phyloP scores from a whole-genome alignment of 2,888 invertebrate genomes.

The Heliothis peltigera region DNA sequence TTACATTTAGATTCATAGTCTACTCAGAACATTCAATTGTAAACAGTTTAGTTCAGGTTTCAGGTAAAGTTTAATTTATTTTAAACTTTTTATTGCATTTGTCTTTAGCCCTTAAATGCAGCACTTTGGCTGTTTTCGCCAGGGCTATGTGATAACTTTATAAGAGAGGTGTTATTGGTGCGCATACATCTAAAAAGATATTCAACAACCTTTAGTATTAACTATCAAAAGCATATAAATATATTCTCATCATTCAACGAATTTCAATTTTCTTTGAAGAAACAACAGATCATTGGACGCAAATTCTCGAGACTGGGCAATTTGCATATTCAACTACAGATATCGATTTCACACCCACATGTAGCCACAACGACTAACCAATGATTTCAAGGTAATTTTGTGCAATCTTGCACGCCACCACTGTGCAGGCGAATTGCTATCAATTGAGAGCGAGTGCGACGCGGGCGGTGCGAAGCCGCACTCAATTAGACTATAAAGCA shows the following conservation, averaged over 20 bases:
- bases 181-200: too few species aligned
- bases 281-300: not conserved
- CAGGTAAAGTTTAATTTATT: not conserved
- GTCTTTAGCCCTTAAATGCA: too few species aligned
- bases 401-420: conserved; percentile 43
- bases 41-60: not conserved
- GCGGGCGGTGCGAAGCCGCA: conserved; percentile 28
- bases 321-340: not conserved
- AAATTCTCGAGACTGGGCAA: not conserved
- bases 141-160: too few species aligned
- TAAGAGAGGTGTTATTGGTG: too few species aligned
- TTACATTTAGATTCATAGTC: conserved; percentile 2
- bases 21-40: not conserved
- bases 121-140: too few species aligned
- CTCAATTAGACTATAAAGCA: conserved; percentile 52
- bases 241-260: not conserved
- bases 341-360: not conserved
- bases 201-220: too few species aligned
- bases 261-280: not conserved
- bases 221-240: too few species aligned
- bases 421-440: conserved; percentile 47
- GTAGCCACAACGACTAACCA: not conserved
- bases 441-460: conserved; percentile 39
- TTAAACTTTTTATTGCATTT: not conserved
- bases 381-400: conserved; percentile 33